Base-by-base conservation (phyloP, 2,113 vertebrate species). In the Gasterosteus aculeatus region DNA sequence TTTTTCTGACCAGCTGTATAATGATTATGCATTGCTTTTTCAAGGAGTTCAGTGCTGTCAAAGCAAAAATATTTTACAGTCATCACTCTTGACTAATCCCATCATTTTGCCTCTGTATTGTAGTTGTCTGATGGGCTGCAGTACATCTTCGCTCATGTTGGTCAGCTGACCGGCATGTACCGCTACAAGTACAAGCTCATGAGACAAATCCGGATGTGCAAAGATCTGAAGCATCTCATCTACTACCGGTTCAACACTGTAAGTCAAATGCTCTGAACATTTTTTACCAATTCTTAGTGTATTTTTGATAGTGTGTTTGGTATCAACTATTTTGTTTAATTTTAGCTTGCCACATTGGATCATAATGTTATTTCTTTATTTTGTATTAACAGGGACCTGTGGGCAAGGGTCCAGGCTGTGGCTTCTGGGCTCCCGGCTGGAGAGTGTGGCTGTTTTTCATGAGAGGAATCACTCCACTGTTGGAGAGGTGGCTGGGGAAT, bases 391-490 rank as follows among this genome's bases (percentile, higher is more conserved):
- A 99, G 98, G 98, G 98, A 1, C 98, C 98, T 57, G 98, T 99
- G 75, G 98, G 98, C 46, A 99, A 99, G 72, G 98, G 98, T 78
- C 98, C 98, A 63, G 98, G 98, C 76, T 99, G 98, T 93, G 98
- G 98, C 29, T 99, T 99, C 91, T 99, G 98, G 98, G 98, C 96
- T 80, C 95, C 98, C 2, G 98, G 98, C 31, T 99, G 98, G 98
- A 94, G 98, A 62, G 98, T 99, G n/a, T 99, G 98, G 98, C 93
- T 99, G 60, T 99, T 99, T 91, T 99, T 99, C 89, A 99, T 99
- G 98, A 95, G 98, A 53, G 98, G 98, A 54, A 99, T 99, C 88
- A 99, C 98, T 0, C 98, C 98, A 0, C 91, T 99, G 89, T 87
- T 99, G 89, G 98, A 99, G 81, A 95, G 98, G 33, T 99, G 98